Evolutionary conservation across 2,888 invertebrate genomes (phyloP), one percentile per base, ranked within the genome.

Genomic region (Arenicola marina): DNA sequence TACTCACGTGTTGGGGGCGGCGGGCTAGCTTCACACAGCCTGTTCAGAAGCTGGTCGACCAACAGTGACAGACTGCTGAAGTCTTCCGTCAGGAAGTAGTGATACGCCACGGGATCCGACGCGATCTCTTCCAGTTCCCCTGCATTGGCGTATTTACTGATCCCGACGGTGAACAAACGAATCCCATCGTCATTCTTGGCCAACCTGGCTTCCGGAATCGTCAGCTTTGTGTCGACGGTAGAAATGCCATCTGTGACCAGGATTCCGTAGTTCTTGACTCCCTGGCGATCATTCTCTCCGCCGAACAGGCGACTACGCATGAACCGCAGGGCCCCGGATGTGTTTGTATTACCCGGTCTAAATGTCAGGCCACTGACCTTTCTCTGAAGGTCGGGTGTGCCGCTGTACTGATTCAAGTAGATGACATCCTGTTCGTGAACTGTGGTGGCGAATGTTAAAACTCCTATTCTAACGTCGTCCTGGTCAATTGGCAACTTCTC

Each of bases 171-270:
- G 44, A 54, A 60, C 21, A 60, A 18, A 32, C 43, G 4, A n/a
- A 44, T 46, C 4, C 31, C 45, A 28, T 24, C 31, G 26, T n/a
- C 31, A n/a, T 21, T 44, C 2, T 32, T 26, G 44, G 54, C 29
- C 4, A 24, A 7, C 26, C 54, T 24, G 18, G 60, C 60, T 21
- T 53, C 43, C 7, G 53, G 54, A 43, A 43, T n/a, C n/a, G 60
- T 60, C 21, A 21, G 28, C 11, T 60, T 29, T 4, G 18, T 4
- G 26, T 60, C 29, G 26, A 54, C 32, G 54, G 53, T 60, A 21
- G 60, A 60, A n/a, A 60, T n/a, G 15, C 60, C 60, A 43, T 60
- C 60, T 18, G 60, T 54, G 26, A 54, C 28, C 38, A 60, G 54
- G 26, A 60, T 28, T 15, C 54, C 60, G 21, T 43, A 28, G 31